A percentile compares a stretch with the other conserved stretches of the same genome.
Evolutionary conservation across 2,888 invertebrate species (phyloP).

Genomic region (Pristionchus maxplancki): DNA sequence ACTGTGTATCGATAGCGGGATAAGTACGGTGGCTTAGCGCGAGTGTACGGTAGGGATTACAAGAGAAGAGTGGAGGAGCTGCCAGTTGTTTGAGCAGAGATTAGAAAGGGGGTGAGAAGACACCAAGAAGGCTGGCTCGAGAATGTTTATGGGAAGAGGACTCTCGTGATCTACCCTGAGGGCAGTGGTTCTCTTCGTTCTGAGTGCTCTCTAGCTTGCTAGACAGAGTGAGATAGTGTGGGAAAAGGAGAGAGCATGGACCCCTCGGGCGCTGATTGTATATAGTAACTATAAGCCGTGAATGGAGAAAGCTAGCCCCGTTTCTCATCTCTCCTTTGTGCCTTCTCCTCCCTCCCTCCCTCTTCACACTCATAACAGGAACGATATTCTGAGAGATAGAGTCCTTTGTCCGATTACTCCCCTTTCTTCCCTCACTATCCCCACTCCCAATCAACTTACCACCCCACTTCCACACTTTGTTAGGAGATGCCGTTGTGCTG

Average conservation of each 20-base stretch:
- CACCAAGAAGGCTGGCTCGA: not conserved
- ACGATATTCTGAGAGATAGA: slow-evolving; percentile 45
- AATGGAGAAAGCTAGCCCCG: not conserved
- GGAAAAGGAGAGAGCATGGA: not conserved
- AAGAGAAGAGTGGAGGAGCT: not conserved
- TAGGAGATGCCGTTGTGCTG: not conserved
- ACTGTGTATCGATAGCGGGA: not conserved
- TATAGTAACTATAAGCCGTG: slow-evolving; percentile 30
- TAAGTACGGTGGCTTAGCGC: not conserved
- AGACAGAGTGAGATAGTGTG: not conserved
- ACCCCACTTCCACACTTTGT: slow-evolving; percentile 1
- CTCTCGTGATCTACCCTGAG: not conserved
- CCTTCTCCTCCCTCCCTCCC: not conserved
- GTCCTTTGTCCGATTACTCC: slow-evolving; percentile 4
- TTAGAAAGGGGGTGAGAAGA: not conserved
- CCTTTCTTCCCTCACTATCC: slow-evolving; percentile 20
- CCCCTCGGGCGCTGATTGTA: slow-evolving; percentile 1
- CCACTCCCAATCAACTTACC: slow-evolving; percentile 42
- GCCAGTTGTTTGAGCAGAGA: slow-evolving; percentile 40
- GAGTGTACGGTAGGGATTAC: slow-evolving; percentile 23
- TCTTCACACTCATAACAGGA: slow-evolving; percentile 9
- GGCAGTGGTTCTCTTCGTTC: not conserved
- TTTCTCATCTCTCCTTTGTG: slow-evolving; percentile 2
- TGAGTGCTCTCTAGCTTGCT: not conserved
- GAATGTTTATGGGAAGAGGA: not conserved